These are phyloP conservation scores for Drosophila kokeensis DNA, from an alignment of 2,888 invertebrate species.

Conservation along the genomic window DNA sequence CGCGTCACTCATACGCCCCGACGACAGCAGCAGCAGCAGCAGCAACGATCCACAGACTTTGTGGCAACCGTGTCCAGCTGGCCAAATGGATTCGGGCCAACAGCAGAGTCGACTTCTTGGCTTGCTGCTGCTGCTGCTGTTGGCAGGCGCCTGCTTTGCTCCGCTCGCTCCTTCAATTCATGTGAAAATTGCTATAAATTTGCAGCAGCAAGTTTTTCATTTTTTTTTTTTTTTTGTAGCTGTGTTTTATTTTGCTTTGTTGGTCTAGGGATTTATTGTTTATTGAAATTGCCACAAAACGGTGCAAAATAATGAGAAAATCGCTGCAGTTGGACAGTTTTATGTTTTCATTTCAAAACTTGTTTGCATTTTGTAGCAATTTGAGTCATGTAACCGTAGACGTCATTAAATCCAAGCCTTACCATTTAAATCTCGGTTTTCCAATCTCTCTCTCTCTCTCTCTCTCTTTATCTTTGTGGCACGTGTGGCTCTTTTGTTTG, in stretches of 20 bases:
- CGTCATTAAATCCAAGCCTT: slow-evolving; percentile 56
- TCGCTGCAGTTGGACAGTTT: slow-evolving; percentile 77
- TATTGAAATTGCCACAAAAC: slow-evolving; percentile 84
- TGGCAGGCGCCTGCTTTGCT: slow-evolving; percentile 64
- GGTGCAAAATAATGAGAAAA: slow-evolving; percentile 82
- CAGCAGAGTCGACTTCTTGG: slow-evolving; percentile 19
- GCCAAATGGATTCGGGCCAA: slow-evolving; percentile 29
- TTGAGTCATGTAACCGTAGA: slow-evolving; percentile 68
- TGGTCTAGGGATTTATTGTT: slow-evolving; percentile 83
- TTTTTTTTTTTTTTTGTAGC: slow-evolving; percentile 9
- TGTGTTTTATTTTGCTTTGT: background rate
- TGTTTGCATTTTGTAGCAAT: slow-evolving; percentile 68
- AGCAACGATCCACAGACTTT: slow-evolving; percentile 44
- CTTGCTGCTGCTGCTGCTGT: slow-evolving; percentile 28
- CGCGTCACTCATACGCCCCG: slow-evolving; percentile 80
- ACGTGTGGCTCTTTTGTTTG: slow-evolving; percentile 67
- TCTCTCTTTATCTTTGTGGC: slow-evolving; percentile 27
- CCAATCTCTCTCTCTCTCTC: background rate
- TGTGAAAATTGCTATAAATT: slow-evolving; percentile 83
- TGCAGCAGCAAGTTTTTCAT: slow-evolving; percentile 41
- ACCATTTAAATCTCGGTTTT: slow-evolving; percentile 15
- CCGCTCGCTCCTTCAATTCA: slow-evolving; percentile 70
- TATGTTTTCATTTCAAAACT: slow-evolving; percentile 83
- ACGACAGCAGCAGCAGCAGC: slow-evolving; percentile 63
- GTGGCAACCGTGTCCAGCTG: slow-evolving; percentile 61